Evolutionary conservation across 2,113 vertebrate species (phyloP).

Genomic region (Synchiropus splendidus): DNA sequence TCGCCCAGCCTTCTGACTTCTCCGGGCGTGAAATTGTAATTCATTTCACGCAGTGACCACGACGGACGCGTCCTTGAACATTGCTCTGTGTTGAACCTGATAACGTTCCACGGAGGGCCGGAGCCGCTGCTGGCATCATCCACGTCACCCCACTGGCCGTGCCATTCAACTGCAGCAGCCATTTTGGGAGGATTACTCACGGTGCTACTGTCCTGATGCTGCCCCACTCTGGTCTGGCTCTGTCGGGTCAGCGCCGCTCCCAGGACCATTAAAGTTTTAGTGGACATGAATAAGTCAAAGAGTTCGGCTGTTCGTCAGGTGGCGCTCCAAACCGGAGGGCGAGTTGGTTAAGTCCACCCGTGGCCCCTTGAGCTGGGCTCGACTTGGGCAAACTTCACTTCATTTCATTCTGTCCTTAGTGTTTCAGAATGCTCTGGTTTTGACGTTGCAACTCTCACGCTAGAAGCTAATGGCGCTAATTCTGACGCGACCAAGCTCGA

Average conservation of each 20-base stretch:
- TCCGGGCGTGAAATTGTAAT: slow-evolving; percentile 27
- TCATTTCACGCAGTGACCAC: slow-evolving; percentile 20
- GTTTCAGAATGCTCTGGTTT: too few species aligned
- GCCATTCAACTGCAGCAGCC: slow-evolving; percentile 48
- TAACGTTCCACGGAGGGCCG: slow-evolving; percentile 56
- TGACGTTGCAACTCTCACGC: too few species aligned
- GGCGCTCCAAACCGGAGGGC: too few species aligned
- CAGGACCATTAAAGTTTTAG: slow-evolving; percentile 64
- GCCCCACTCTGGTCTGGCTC: slow-evolving; percentile 52
- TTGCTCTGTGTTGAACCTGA: slow-evolving; percentile 50
- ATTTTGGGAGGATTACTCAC: slow-evolving; percentile 58
- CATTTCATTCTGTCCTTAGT: too few species aligned
- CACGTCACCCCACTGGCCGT: slow-evolving; percentile 32
- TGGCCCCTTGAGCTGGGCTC: too few species aligned
- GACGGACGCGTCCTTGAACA: slow-evolving; percentile 46
- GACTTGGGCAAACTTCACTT: too few species aligned
- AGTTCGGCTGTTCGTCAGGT: slow-evolving; percentile 51
- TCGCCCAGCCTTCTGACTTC: too few species aligned
- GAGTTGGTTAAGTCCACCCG: too few species aligned
- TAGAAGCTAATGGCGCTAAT: too few species aligned
- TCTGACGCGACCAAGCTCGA: too few species aligned
- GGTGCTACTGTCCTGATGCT: slow-evolving; percentile 50
- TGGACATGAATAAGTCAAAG: slow-evolving; percentile 64
- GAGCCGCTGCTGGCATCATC: slow-evolving; percentile 34
- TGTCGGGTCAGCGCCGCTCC: slow-evolving; percentile 55